phyloP scores from a whole-genome alignment of 2,797 vertebrate species.

The Tangara arthus region DNA sequence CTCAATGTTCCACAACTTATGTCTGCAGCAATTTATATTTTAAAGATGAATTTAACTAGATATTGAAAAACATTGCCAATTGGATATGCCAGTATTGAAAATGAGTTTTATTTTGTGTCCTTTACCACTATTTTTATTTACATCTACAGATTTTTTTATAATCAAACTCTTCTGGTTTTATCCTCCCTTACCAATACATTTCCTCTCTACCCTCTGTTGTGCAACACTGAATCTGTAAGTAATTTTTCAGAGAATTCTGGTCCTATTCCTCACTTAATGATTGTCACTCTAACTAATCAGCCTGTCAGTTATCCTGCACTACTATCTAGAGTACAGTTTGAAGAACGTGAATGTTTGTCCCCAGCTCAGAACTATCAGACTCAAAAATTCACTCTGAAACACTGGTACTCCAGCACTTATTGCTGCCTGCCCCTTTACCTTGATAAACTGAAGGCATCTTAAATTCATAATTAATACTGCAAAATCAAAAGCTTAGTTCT shows the following conservation, averaged over 20 bases:
- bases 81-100: neutral
- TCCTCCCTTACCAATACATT: neutral
- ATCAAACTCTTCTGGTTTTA: neutral
- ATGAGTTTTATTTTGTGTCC: neutral
- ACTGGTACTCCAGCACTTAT: neutral
- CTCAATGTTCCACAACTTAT: neutral
- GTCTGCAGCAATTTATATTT: neutral
- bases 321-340: neutral
- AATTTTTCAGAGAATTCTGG: neutral
- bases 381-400: neutral
- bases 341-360: neutral
- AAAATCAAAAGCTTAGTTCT: neutral
- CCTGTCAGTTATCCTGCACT: neutral
- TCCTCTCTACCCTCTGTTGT: accelerated
- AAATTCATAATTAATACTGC: neutral
- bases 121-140: neutral
- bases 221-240: neutral
- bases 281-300: neutral
- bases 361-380: neutral
- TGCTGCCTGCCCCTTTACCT: neutral
- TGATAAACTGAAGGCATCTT: neutral
- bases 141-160: neutral
- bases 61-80: neutral
- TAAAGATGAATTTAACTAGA: neutral
- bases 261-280: accelerated